These are phyloP conservation scores for Poecilia wingei DNA, from an alignment of 2,797 vertebrate genomes.

Conservation along the genomic window DNA sequence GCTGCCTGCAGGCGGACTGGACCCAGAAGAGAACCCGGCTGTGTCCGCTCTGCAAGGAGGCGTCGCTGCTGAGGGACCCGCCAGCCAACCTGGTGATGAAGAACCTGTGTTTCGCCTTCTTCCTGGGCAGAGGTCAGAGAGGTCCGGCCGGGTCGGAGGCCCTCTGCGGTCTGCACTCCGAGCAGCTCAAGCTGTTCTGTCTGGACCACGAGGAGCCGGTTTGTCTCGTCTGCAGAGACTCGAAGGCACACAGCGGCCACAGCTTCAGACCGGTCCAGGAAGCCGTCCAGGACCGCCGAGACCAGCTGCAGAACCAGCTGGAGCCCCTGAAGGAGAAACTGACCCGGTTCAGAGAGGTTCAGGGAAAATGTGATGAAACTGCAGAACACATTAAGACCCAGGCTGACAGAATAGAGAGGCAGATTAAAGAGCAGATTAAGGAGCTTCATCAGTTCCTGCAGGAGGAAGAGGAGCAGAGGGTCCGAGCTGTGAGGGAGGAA, in stretches of 20 bases:
- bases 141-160: background rate
- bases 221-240: slow-evolving; percentile 47
- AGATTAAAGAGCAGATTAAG: slow-evolving; percentile 43
- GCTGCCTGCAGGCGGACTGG: background rate
- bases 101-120: background rate
- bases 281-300: slow-evolving; percentile 20
- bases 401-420: background rate
- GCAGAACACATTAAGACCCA: slow-evolving; percentile 29
- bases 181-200: slow-evolving; percentile 33
- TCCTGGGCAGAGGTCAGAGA: background rate
- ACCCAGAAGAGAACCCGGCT: background rate
- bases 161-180: background rate
- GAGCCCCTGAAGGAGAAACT: slow-evolving; percentile 25
- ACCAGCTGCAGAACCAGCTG: slow-evolving; percentile 16
- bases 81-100: background rate
- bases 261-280: slow-evolving; percentile 40
- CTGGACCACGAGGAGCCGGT: slow-evolving; percentile 40
- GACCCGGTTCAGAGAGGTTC: slow-evolving; percentile 2
- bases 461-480: slow-evolving; percentile 42
- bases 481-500: slow-evolving; percentile 29
- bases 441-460: slow-evolving; percentile 29
- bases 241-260: slow-evolving; percentile 34
- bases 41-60: background rate
- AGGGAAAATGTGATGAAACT: slow-evolving; percentile 3
- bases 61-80: background rate